A percentile compares a stretch with the other conserved stretches of the same genome.
Conservation (phyloP, 2,113 vertebrate genomes). For the Ciconia stormi region DNA sequence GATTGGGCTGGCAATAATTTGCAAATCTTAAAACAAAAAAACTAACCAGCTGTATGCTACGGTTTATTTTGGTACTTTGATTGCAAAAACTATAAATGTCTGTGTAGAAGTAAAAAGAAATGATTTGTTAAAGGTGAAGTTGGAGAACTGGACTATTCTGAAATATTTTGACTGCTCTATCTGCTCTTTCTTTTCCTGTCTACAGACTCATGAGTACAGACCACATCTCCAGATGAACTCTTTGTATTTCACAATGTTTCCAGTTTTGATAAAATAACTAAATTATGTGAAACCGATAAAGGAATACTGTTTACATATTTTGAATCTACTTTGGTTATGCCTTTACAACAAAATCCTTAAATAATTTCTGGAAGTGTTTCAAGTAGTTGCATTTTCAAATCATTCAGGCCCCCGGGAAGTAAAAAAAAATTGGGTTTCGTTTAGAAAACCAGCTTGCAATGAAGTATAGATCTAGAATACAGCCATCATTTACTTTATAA, state of each 20-base stretch:
- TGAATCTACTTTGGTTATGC: background rate
- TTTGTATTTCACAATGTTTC: background rate
- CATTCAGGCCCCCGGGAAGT: background rate
- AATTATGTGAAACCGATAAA: background rate
- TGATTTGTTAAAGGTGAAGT: background rate
- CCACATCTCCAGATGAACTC: fast-evolving
- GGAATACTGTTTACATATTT: background rate
- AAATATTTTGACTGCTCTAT: background rate
- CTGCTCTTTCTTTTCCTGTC: background rate
- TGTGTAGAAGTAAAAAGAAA: background rate
- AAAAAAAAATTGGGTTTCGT: background rate
- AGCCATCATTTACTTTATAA: background rate
- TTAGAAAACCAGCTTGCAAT: background rate
- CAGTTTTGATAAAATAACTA: background rate
- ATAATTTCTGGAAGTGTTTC: background rate
- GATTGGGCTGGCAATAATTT: background rate
- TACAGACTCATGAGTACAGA: background rate
- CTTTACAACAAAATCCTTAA: background rate
- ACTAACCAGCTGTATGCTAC: background rate
- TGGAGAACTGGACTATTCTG: background rate
- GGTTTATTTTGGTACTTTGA: background rate
- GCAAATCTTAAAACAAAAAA: background rate
- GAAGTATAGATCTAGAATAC: background rate
- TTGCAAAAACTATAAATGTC: background rate
- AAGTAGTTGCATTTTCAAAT: background rate